phyloP scores from a whole-genome alignment of 2,888 invertebrate genomes.

The Quadroppia sp. region DNA sequence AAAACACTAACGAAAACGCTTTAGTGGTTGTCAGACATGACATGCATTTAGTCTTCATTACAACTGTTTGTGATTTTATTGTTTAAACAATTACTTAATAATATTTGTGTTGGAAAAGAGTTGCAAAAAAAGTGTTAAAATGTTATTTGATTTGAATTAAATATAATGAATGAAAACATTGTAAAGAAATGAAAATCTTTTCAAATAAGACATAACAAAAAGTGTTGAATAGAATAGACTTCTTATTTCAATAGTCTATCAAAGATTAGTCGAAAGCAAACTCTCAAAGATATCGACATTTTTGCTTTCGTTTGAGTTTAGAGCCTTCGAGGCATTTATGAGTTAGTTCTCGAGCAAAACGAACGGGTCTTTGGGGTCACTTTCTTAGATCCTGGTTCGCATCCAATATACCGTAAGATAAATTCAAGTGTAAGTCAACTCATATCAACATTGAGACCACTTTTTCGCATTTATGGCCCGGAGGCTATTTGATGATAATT shows the following conservation, averaged over 20 bases:
- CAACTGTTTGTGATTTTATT: too few species aligned
- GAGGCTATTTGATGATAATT: neutral
- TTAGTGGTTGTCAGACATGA: too few species aligned
- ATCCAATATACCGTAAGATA: constrained; percentile 29
- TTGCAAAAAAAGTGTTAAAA: too few species aligned
- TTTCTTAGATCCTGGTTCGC: constrained; percentile 36
- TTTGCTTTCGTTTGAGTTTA: neutral
- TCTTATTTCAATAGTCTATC: neutral
- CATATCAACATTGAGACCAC: constrained; percentile 18
- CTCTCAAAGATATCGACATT: neutral
- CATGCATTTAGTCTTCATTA: too few species aligned
- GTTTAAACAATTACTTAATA: too few species aligned
- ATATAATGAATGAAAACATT: too few species aligned
- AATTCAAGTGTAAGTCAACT: constrained; percentile 9
- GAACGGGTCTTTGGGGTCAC: constrained; percentile 30
- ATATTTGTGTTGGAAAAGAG: too few species aligned
- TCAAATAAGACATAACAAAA: too few species aligned
- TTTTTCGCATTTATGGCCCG: constrained; percentile 8
- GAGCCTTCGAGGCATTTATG: neutral
- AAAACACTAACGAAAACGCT: too few species aligned
- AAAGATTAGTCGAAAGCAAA: constrained; percentile 13
- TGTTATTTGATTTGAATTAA: too few species aligned
- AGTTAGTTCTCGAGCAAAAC: neutral
- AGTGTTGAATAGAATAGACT: neutral
- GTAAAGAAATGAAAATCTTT: too few species aligned